Base-by-base conservation (phyloP, 2,797 vertebrate species). In the Brachymystax lenok region DNA sequence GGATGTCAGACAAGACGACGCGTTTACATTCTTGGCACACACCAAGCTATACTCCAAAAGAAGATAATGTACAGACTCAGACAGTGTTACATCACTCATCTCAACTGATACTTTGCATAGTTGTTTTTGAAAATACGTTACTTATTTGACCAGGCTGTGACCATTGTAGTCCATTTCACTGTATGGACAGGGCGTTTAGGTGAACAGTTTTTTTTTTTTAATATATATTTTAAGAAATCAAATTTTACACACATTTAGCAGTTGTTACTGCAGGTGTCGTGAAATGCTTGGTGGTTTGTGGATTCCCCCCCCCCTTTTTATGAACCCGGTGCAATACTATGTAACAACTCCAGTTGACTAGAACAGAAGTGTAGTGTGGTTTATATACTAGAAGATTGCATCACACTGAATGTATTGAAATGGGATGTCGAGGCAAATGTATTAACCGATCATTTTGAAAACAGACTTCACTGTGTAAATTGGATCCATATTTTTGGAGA, bases 1-100 rank as follows among this genome's bases (percentile, higher is more conserved):
- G 67, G 76, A 76, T 80, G 78, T 75, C 68, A 50, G 35, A 27
- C 67, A 64, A 77, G 73, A 69, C 52, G 13, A 0, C 5, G 1
- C 24, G 3, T 16, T 17, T 1, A 24, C 27, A 8, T 33, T 72
- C 2, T 4, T n/a, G n/a, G 1, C 68, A 1, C 54, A 56, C 56
- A 69, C 8, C 50, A 6, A 12, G 70, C 24, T 56, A 52, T 27
- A 30, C 70, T 19, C 51, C 21, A 52, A 51, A 17, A 69, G 5
- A 69, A 40, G 33, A 3, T 35, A 5, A n/a, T 40, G 67, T 33
- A 69, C 69, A n/a, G 69, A 46, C 10, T 46, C 10, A 0, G 40
- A 68, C 28, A 33, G n/a, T 52, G 5, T 51, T 5, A 0, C 1
- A 8, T 54, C 40, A 40, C 8, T 40, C 40, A 59, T n/a, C 6